Percentiles rank a stretch among this genome's conserved stretches.
phyloP scores from a whole-genome alignment of 2,797 vertebrate species.

The Sciurus carolinensis region DNA sequence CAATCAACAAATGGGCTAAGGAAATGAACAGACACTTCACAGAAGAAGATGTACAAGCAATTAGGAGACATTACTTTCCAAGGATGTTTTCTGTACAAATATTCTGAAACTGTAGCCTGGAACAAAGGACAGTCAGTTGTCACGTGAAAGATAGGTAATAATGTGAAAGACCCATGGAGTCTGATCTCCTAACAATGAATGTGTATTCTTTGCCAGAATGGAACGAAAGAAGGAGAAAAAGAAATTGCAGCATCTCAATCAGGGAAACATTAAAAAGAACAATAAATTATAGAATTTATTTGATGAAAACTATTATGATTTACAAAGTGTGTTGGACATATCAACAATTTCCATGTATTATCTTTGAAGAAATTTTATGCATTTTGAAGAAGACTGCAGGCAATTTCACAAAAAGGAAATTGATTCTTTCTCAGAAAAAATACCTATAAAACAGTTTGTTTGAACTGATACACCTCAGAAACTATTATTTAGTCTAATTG shows the following conservation, averaged over 20 bases:
- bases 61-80: background rate
- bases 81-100: background rate
- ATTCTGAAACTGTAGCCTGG: background rate
- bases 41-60: no score
- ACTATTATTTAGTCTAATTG: conserved; percentile 9
- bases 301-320: background rate
- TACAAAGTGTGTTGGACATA: background rate
- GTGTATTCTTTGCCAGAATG: conserved; percentile 1
- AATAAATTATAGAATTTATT: background rate
- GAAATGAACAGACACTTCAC: no score
- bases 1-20: no score
- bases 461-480: background rate
- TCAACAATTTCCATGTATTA: conserved; percentile 10
- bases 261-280: background rate
- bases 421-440: conserved; percentile 26
- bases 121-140: background rate
- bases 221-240: conserved; percentile 16
- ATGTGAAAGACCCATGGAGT: background rate
- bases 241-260: background rate
- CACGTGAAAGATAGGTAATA: background rate
- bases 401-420: conserved; percentile 30
- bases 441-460: background rate
- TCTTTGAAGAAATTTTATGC: background rate
- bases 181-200: background rate
- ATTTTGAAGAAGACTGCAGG: background rate